Base-by-base conservation (phyloP, 2,797 vertebrate genomes). In the Cottoperca gobio region DNA sequence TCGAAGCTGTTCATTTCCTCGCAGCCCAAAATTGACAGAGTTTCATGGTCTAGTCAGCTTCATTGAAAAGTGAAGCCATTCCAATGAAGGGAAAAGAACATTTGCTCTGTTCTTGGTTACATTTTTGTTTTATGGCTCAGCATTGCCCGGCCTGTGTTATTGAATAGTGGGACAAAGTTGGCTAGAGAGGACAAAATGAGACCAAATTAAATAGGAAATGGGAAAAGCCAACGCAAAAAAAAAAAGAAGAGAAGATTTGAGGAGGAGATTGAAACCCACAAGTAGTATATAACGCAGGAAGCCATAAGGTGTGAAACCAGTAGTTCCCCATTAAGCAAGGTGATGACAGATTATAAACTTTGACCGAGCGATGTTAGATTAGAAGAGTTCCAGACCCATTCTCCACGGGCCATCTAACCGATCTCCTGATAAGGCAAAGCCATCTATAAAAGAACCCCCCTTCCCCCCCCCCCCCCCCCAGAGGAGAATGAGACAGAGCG, bases 261-360 rank as follows among this genome's bases (percentile, higher is more conserved):
- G 12, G 39, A 55, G 48, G 10, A 60, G 53, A 82, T n/a, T 80
- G 26, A 63, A 73, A 76, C 14, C 52, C 21, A 58, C 24, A 24
- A 28, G 14, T 21, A 19, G 33, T 76, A 53, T 26, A 64, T 31
- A 39, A 70, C 33, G 39, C 52, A 46, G 17, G 59, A 65, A 59
- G 68, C 45, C 58, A 60, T 68, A 48, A 55, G 1, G 21, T 67
- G 33, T 55, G 49, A 67, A 82, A 64, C 50, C 53, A 68, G 71
- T 71, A 48, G 50, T 70, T 79, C 74, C 53, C 76, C 66, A 87
- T 85, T 81, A 79, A 70, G 35, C n/a, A 12, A 72, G 68, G 73
- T 79, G 82, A 82, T 79, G 87, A 89, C 76, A 84, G 85, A 92
- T 90, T 89, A 81, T 84, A 91, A 87, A 89, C 86, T 86, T 65